These are phyloP conservation scores for Thamnophis elegans DNA, from an alignment of 2,797 vertebrate genomes.

Conservation along the genomic window DNA sequence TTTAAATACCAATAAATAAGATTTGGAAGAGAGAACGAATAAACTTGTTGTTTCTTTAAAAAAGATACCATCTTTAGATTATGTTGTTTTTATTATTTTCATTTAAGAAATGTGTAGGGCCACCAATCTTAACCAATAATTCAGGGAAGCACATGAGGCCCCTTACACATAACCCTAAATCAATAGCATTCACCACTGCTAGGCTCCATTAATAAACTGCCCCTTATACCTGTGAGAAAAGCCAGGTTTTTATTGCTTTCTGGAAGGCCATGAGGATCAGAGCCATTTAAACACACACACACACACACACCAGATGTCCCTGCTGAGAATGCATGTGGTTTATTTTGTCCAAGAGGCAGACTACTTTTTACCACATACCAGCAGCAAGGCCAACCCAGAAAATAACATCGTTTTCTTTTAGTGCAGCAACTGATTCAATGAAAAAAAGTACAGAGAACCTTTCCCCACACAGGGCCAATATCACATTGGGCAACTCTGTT, in stretches of 20 bases:
- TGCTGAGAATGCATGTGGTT: not conserved
- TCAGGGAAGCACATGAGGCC: not conserved
- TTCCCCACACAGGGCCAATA: not conserved
- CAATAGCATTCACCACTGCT: not conserved
- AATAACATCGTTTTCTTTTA: not conserved
- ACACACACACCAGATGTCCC: not conserved
- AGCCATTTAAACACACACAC: not conserved
- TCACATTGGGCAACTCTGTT: not conserved
- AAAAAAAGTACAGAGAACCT: not conserved
- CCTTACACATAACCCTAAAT: not conserved
- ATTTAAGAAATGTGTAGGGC: not conserved
- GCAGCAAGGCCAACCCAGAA: not conserved
- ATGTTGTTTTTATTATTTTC: not conserved
- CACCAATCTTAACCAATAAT: not conserved
- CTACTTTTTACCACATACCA: not conserved
- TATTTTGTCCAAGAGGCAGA: not conserved
- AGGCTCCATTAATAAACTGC: not conserved
- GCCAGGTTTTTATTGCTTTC: not conserved
- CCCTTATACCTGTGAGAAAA: not conserved
- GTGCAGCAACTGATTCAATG: not conserved
- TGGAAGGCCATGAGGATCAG: not conserved
- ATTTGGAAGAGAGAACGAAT: not conserved
- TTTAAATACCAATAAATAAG: not conserved
- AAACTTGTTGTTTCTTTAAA: too few relatives aligned
- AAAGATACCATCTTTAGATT: not conserved